These are phyloP conservation scores for Coccyzus lansbergi DNA, from an alignment of 2,797 vertebrate species.

Conservation along the genomic window DNA sequence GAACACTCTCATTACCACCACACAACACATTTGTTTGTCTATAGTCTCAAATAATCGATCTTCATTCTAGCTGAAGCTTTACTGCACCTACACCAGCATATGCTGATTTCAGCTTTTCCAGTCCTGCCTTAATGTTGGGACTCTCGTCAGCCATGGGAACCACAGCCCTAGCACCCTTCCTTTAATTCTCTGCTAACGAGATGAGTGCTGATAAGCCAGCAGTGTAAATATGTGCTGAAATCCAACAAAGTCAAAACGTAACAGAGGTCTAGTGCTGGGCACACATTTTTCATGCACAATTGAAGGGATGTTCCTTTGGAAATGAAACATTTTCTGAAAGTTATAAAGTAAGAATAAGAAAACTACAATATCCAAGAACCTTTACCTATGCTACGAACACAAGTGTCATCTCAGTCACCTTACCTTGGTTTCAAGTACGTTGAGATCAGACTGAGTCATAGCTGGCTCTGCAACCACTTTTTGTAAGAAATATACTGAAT, in stretches of 20 bases:
- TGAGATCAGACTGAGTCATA: slow-evolving; percentile 89
- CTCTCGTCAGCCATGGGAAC: slow-evolving; percentile 21
- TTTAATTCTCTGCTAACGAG: slow-evolving; percentile 17
- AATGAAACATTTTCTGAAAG: not conserved
- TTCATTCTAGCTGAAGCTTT: not conserved
- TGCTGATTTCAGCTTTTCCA: not conserved
- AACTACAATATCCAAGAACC: not conserved
- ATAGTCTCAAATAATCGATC: not conserved
- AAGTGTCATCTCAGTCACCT: not conserved
- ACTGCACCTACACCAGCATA: not conserved
- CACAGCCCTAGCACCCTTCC: slow-evolving; percentile 30
- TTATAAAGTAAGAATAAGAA: not conserved
- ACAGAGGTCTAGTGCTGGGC: not conserved
- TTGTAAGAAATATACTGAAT: slow-evolving; percentile 85
- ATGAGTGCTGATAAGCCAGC: slow-evolving; percentile 11
- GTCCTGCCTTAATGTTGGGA: not conserved
- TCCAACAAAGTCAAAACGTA: not conserved
- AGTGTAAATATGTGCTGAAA: not conserved
- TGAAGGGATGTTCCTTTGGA: not conserved
- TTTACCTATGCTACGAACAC: not conserved
- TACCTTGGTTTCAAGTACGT: slow-evolving; percentile 89
- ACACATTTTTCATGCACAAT: not conserved
- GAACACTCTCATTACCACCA: not conserved
- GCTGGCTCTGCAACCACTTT: slow-evolving; percentile 90
- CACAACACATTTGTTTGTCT: not conserved